Conservation (phyloP, 1,140 invertebrate genomes). For the Penaeus chinensis region DNA sequence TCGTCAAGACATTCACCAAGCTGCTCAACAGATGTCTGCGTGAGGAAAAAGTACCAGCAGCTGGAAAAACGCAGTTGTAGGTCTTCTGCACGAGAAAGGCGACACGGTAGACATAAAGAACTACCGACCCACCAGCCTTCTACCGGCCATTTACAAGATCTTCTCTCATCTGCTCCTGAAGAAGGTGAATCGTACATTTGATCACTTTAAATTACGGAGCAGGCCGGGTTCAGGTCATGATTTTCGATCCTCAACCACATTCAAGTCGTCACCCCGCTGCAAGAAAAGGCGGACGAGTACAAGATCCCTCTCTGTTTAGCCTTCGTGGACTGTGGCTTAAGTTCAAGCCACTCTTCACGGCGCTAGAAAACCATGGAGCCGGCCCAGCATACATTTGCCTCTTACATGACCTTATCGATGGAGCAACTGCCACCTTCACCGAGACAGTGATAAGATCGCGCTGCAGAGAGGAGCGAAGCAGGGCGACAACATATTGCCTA, state of each 20-base stretch:
- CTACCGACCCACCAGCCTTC: too few relatives aligned
- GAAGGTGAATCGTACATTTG: not conserved
- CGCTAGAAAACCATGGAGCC: not conserved
- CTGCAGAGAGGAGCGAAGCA: not conserved
- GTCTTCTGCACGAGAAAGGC: too few relatives aligned
- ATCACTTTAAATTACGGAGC: not conserved
- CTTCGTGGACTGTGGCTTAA: not conserved
- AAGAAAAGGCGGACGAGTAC: conserved; percentile 8
- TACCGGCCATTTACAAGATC: not conserved
- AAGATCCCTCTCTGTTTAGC: conserved; percentile 21
- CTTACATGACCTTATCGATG: not conserved
- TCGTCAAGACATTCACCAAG: too few relatives aligned
- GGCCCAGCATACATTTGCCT: not conserved
- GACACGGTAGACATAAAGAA: too few relatives aligned
- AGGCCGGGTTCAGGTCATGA: conserved; percentile 19
- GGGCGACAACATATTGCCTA: not conserved
- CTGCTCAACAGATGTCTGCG: too few relatives aligned
- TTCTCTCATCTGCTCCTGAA: conserved; percentile 1
- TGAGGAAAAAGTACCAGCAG: too few relatives aligned
- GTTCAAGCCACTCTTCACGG: not conserved
- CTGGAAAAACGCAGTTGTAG: too few relatives aligned
- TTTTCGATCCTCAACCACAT: not conserved
- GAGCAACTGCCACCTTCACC: not conserved
- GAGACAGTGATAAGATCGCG: not conserved
- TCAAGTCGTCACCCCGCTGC: not conserved